Base-by-base conservation (phyloP, 2,113 vertebrate genomes). In the Halichoeres trimaculatus region DNA sequence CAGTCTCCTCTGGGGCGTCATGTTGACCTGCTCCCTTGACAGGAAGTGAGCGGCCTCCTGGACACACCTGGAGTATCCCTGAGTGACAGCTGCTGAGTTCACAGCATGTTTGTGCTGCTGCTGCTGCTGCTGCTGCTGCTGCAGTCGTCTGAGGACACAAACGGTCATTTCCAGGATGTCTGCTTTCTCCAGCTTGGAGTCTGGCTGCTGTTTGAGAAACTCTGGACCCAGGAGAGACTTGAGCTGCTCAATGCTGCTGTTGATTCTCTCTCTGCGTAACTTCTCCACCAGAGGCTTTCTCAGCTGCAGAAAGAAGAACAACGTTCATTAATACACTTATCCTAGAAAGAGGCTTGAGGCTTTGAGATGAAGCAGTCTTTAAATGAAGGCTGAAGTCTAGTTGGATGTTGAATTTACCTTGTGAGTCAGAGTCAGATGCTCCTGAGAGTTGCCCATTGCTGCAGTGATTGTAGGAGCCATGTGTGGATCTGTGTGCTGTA, bases 261-360 rank as follows among this genome's bases (percentile, higher is more conserved):
- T 90, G 81, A 91, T 92, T 20, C 88, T 56, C 79, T 92, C 88
- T 88, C 89, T 90, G 63, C 84, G 85, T 48, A 91, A 67, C 80
- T 92, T 93, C 71, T 92, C 83, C 71, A 92, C 89, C 79, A 87
- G 78, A 70, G 90, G 90, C 52, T 90, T 90, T 80, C 85, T 89
- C 38, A 88, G 53, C 90, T 92, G 84, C 70, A 86, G 23, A 40
- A 60, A 70, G 45, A 85, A 58, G 10, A 81, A 54, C 0, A 59
- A 48, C 30, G 34, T 5, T 60, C 60, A 70, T 89, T 30, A 85
- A 45, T 72, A 53, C 2, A 41, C 51, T 57, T 22, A 22, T 74
- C 59, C 30, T 67, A 10, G 20, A 64, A 6, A 22, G 2, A 23
- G 22, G 8, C 8, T 35, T n/a, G 19, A 5, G 12, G 69, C 8